Conservation (phyloP, 2,888 invertebrate species). For the Leucoptera coffeella region DNA sequence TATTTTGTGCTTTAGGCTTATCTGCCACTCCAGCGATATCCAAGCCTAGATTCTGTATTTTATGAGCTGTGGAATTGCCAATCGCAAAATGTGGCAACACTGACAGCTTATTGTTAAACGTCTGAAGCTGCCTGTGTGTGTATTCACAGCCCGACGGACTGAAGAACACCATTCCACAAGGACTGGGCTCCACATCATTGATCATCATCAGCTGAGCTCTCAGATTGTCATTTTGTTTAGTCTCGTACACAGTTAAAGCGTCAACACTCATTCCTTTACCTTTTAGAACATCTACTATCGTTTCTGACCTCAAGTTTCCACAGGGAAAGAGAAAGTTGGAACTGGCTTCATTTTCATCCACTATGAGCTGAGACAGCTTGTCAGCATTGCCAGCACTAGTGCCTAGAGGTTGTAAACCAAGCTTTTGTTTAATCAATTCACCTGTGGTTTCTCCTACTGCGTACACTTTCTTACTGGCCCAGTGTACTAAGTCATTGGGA, state of each 20-base stretch:
- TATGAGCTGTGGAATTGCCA: conserved; percentile 38
- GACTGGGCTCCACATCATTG: conserved; percentile 11
- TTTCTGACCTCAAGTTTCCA: conserved; percentile 29
- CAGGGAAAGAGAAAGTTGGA: conserved; percentile 33
- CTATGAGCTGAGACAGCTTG: conserved; percentile 22
- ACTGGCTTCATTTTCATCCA: conserved; percentile 15
- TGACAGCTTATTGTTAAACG: conserved; percentile 24
- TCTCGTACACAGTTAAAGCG: conserved; percentile 31
- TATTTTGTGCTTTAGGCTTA: conserved; percentile 20
- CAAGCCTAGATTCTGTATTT: conserved; percentile 33
- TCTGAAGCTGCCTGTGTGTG: conserved; percentile 30
- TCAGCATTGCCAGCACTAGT: conserved; percentile 24
- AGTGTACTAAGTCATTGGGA: conserved; percentile 22
- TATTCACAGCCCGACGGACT: conserved; percentile 42
- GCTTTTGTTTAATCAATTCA: conserved; percentile 12
- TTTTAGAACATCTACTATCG: conserved; percentile 17
- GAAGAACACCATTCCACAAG: conserved; percentile 34
- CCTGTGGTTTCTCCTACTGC: conserved; percentile 26
- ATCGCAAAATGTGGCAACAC: conserved; percentile 35
- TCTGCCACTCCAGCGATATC: conserved; percentile 33
- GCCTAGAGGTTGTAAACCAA: conserved; percentile 28
- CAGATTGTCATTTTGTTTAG: conserved; percentile 28
- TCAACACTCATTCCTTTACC: conserved; percentile 17
- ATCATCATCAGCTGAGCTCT: conserved; percentile 20
- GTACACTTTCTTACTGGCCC: conserved; percentile 25